Percentiles rank a stretch among this genome's conserved stretches.
phyloP scores from a whole-genome alignment of 2,113 vertebrate genomes.

The Piaya cayana region DNA sequence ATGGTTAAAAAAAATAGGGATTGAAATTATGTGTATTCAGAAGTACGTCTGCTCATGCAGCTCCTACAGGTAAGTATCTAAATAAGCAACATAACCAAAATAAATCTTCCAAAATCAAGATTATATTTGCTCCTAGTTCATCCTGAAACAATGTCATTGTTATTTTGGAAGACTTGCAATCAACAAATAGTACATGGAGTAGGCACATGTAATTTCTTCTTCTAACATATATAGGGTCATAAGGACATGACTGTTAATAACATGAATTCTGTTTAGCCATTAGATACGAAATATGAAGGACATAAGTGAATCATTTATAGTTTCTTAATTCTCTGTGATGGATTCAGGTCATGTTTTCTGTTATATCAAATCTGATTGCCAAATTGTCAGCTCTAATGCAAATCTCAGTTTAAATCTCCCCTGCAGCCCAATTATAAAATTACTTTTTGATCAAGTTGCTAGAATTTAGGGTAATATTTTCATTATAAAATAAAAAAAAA shows the following conservation, averaged over 20 bases:
- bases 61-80: background rate
- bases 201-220: background rate
- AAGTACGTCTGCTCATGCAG: background rate
- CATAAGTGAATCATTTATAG: constrained; percentile 26
- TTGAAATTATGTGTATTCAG: background rate
- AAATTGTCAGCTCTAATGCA: constrained; percentile 66
- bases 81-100: background rate
- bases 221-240: background rate
- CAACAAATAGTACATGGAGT: background rate
- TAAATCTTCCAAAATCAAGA: background rate
- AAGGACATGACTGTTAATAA: background rate
- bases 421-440: constrained; percentile 50
- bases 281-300: constrained; percentile 13
- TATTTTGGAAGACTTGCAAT: background rate
- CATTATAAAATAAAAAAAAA: background rate
- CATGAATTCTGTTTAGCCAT: background rate
- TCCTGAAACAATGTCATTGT: background rate
- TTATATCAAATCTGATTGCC: constrained; percentile 56
- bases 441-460: constrained; percentile 21
- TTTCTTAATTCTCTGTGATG: constrained; percentile 62
- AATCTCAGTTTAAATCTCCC: constrained; percentile 50
- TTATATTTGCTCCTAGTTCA: background rate
- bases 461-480: background rate
- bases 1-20: background rate
- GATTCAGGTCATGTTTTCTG: constrained; percentile 69